These are phyloP conservation scores for Phaonia tiefii DNA, from an alignment of 2,888 invertebrate genomes.

Conservation along the genomic window DNA sequence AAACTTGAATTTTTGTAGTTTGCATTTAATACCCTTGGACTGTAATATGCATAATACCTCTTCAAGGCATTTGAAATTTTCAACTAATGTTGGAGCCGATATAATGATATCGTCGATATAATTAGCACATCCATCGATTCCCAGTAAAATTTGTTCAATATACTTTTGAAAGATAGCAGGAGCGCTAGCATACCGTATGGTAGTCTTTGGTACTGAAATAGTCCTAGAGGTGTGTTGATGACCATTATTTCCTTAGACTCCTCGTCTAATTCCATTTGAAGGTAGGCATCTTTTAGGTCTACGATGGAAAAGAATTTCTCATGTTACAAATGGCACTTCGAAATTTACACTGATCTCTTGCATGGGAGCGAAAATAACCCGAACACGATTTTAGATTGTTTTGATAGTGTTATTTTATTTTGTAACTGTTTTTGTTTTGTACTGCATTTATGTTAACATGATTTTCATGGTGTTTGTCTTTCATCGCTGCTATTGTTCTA, in stretches of 20 bases:
- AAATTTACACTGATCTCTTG: too few species aligned
- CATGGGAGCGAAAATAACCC: too few species aligned
- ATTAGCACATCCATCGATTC: background rate
- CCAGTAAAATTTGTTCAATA: background rate
- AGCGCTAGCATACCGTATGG: background rate
- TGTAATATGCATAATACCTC: too few species aligned
- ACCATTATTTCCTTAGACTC: too few species aligned
- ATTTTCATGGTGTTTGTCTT: too few species aligned
- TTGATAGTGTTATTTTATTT: too few species aligned
- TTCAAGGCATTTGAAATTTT: constrained; percentile 69
- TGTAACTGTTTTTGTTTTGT: too few species aligned
- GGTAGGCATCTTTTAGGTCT: background rate
- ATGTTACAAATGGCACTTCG: too few species aligned
- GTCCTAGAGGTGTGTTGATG: background rate
- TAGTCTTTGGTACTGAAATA: background rate
- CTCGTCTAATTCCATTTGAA: background rate
- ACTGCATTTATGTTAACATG: too few species aligned
- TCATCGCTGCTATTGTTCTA: constrained; percentile 52
- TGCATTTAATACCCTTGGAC: too few species aligned
- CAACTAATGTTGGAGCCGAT: constrained; percentile 64
- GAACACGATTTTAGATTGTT: too few species aligned
- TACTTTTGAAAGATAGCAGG: background rate
- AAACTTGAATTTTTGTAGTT: constrained; percentile 74
- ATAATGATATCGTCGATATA: too few species aligned
- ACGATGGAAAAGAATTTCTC: background rate